Conservation (phyloP, 2,113 vertebrate genomes). For the Galemys pyrenaicus region DNA sequence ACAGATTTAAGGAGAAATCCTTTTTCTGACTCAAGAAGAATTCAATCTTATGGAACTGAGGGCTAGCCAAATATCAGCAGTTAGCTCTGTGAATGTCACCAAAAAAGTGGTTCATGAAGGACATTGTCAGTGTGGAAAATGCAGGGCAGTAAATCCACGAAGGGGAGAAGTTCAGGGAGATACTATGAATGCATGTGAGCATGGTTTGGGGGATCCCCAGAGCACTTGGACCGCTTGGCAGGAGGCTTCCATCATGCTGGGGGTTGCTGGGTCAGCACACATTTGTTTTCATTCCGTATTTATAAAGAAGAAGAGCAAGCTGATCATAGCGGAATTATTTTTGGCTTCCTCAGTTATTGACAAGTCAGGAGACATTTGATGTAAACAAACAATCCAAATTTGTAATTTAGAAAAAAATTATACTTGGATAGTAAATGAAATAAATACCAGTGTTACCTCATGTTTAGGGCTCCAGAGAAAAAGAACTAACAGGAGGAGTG, state of each 20-base stretch:
- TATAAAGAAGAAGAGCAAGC: neutral
- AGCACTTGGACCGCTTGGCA: neutral
- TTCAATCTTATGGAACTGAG: neutral
- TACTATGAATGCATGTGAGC: neutral
- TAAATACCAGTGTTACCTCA: neutral
- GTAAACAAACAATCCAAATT: neutral
- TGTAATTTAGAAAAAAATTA: neutral
- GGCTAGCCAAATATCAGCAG: neutral
- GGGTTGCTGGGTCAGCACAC: neutral
- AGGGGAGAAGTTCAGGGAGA: neutral
- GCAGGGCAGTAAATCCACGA: neutral
- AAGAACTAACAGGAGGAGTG: neutral
- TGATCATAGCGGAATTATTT: neutral
- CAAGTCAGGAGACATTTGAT: neutral
- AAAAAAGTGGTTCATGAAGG: neutral
- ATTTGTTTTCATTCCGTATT: neutral
- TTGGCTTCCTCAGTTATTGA: slow-evolving; percentile 24
- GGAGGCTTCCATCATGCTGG: neutral
- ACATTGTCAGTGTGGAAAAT: neutral
- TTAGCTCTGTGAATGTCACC: neutral
- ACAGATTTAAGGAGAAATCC: neutral
- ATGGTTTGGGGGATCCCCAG: neutral
- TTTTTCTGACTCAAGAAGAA: neutral
- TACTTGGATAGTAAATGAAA: slow-evolving; percentile 42
- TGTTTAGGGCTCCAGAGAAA: neutral